A percentile compares a stretch with the other conserved stretches of the same genome.
Conservation (phyloP, 1,140 invertebrate genomes). For the Conus betulinus region DNA sequence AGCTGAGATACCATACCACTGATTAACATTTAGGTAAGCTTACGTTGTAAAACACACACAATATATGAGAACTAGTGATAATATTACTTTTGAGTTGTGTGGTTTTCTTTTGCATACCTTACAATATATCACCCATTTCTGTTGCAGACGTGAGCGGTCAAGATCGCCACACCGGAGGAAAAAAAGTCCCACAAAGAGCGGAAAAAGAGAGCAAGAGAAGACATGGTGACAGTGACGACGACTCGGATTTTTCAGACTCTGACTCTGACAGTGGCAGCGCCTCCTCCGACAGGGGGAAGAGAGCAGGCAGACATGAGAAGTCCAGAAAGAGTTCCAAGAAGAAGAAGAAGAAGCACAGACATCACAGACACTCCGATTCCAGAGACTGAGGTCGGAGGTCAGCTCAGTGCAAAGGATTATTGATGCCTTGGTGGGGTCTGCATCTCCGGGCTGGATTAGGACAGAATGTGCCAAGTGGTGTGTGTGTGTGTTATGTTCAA, state of each 20-base stretch:
- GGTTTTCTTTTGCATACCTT: no score
- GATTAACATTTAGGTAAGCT: no score
- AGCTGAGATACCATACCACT: no score
- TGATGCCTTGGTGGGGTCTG: no score
- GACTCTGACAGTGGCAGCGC: neutral
- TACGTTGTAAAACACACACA: no score
- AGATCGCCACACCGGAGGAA: constrained; percentile 31
- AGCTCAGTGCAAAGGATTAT: neutral
- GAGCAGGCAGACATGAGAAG: constrained; percentile 22
- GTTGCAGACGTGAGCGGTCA: constrained; percentile 5
- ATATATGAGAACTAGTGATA: no score
- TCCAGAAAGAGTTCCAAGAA: no score
- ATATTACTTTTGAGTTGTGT: no score
- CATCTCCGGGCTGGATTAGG: no score
- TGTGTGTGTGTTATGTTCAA: neutral
- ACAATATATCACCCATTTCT: neutral
- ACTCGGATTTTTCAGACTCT: neutral
- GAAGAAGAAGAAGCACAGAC: constrained; percentile 5
- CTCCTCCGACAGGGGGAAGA: constrained; percentile 5
- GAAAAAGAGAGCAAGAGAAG: constrained; percentile 20
- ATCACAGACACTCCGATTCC: neutral
- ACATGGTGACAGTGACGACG: constrained; percentile 2
- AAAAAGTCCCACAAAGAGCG: constrained; percentile 8
- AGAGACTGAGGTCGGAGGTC: neutral
- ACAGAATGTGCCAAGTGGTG: neutral